A percentile compares a stretch with the other conserved stretches of the same genome.
Conservation (phyloP, 2,113 vertebrate species). For the Ictidomys tridecemlineatus region DNA sequence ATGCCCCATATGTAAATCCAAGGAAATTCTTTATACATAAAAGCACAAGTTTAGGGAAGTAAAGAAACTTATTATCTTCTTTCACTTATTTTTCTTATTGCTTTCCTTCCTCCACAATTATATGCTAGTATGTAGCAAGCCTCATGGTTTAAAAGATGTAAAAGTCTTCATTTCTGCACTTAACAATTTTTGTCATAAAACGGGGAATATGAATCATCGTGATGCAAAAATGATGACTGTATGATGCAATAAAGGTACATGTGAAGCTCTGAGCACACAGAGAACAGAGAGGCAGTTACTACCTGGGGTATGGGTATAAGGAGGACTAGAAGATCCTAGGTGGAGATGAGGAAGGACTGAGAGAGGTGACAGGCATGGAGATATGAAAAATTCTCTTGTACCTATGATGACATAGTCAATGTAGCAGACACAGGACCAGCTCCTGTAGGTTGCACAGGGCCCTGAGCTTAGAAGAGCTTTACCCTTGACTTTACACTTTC, state of each 20-base stretch:
- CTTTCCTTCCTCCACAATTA: not conserved
- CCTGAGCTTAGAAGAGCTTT: not conserved
- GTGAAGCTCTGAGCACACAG: not conserved
- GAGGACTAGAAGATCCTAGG: not conserved
- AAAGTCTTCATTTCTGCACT: not conserved
- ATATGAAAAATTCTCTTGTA: not conserved
- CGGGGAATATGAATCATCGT: not conserved
- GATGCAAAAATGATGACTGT: not conserved
- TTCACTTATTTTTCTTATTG: not conserved
- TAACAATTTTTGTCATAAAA: not conserved
- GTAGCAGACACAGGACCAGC: not conserved
- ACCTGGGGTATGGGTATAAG: not conserved
- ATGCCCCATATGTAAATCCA: not conserved
- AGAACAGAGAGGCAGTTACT: not conserved
- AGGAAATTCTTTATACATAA: not conserved
- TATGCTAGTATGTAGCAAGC: not conserved
- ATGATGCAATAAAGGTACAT: not conserved
- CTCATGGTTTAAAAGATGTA: not conserved
- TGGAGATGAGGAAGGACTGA: not conserved
- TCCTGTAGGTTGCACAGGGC: not conserved
- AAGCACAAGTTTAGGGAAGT: not conserved
- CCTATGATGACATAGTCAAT: too few relatives aligned
- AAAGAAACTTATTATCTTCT: not conserved
- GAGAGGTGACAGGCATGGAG: not conserved
- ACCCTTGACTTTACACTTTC: not conserved